Conservation (phyloP, 2,888 invertebrate genomes). For the Keiferia lycopersicella region DNA sequence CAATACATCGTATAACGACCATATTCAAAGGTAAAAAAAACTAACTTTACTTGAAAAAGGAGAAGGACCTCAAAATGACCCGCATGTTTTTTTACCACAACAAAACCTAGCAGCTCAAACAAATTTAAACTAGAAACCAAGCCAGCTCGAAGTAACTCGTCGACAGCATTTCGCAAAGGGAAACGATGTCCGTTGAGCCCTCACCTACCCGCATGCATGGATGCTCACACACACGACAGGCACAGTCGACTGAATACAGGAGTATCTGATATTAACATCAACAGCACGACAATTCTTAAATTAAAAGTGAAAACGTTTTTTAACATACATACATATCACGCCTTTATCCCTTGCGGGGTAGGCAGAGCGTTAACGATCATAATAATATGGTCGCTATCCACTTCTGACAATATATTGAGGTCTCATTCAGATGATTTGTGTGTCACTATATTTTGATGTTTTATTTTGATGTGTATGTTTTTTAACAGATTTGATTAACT, state of each 20-base stretch:
- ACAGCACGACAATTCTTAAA: too few species aligned
- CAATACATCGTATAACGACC: too few species aligned
- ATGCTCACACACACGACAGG: not conserved
- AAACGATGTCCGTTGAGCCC: constrained; percentile 2
- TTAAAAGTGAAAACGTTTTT: too few species aligned
- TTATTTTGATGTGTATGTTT: too few species aligned
- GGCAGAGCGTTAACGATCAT: not conserved
- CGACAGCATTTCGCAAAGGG: constrained; percentile 7
- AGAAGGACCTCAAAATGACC: too few species aligned
- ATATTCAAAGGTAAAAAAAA: too few species aligned
- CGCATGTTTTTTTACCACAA: too few species aligned
- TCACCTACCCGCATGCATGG: not conserved
- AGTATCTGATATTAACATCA: not conserved
- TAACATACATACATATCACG: too few species aligned
- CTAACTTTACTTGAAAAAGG: too few species aligned
- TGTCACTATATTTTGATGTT: not conserved
- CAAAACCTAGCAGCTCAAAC: not conserved
- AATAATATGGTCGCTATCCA: not conserved
- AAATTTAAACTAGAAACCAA: constrained; percentile 1
- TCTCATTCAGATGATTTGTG: not conserved
- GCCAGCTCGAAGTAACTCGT: not conserved
- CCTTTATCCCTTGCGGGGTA: not conserved
- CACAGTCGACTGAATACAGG: not conserved
- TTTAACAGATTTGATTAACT: too few species aligned
- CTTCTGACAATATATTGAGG: not conserved